Base-by-base conservation (phyloP, 2,888 invertebrate species). In the Pterostichus niger region DNA sequence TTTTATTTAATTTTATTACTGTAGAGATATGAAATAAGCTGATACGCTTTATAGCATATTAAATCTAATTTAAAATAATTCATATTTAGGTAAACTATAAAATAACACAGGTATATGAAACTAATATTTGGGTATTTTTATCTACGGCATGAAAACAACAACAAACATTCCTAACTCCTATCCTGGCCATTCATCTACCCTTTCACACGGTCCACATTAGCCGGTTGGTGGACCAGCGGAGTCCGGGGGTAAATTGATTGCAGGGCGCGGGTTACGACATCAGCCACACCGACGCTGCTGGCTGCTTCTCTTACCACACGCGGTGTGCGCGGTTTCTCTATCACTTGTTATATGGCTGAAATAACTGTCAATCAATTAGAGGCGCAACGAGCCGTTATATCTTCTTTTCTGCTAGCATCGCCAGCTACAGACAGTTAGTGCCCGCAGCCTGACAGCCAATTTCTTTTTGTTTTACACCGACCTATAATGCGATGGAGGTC, bases 331-430 rank as follows among this genome's bases (percentile, higher is more conserved):
- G 73, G 73, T 73, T 59, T 35, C 13, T 35, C 71, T 49, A 81
- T 81, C 81, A 81, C 46, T 81, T 81, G 81, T 81, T 52, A n/a
- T 52, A 71, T 46, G 81, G 44, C 54, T 73, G 71, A 56, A 81
- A 81, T 71, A 81, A 56, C 71, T 73, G 81, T 71, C 81, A 81
- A 81, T 81, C 81, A 56, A 81, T 73, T 81, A 73, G 56, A 35
- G 64, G 40, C 4, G 59, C 78, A 35, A 44, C 75, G 33, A 49
- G 49, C 17, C 49, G 75, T 75, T 75, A 54, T 75, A 75, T 75
- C 33, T 75, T 75, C 35, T 44, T 68, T 68, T 6, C 56, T 56
- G 56, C 17, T 5, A 56, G 56, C 17, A 56, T 2, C 52, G 31
- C 61, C 31, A 35, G 35, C 31, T 35, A 64, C 40, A 35, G 64